Evolutionary conservation across 2,797 vertebrate species (phyloP), one percentile per base, ranked within the genome.

Genomic region (Enteromius radiatus): DNA sequence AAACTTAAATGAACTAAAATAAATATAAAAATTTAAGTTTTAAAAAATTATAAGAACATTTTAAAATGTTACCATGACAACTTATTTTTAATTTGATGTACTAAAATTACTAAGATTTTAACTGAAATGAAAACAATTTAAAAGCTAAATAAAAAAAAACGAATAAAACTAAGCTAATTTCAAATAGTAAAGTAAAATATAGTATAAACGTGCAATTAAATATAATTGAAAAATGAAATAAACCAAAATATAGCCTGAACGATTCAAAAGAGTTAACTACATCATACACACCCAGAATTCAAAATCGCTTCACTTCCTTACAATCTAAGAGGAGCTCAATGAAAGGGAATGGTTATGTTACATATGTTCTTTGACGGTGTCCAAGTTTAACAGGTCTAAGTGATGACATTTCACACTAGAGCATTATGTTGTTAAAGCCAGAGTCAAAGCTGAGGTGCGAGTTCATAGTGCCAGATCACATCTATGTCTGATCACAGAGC

Each of bases 401-500:
- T 64, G 68, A 73, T 63, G 68, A 21, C 14, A 49, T 61, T 49
- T 38, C 26, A 75, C 47, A 71, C 68, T 75, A 12, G 17, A 80
- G 54, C 61, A 64, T 14, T 69, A 70, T 68, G 45, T 59, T 49
- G 54, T 76, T 84, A 43, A 63, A 41, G 71, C 64, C 70, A 65
- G 23, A 73, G 82, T 86, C 69, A 81, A 71, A 76, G 54, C 63
- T 47, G 69, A 79, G 74, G 82, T 77, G 76, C 23, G 26, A 80
- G 67, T 68, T 79, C 69, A 78, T 26, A 78, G 61, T 70, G 86
- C 56, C 82, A 84, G 36, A 79, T 81, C 79, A 61, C 54, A 88
- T 88, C 78, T 84, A 71, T 59, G 81, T 88, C 88, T 86, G 74
- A 85, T 87, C 82, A 84, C 61, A 54, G 52, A 38, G 49, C 83